Evolutionary conservation across 37 sponge, comb jelly and placozoan species (phyloP).

Genomic region (Eunapius fragilis): DNA sequence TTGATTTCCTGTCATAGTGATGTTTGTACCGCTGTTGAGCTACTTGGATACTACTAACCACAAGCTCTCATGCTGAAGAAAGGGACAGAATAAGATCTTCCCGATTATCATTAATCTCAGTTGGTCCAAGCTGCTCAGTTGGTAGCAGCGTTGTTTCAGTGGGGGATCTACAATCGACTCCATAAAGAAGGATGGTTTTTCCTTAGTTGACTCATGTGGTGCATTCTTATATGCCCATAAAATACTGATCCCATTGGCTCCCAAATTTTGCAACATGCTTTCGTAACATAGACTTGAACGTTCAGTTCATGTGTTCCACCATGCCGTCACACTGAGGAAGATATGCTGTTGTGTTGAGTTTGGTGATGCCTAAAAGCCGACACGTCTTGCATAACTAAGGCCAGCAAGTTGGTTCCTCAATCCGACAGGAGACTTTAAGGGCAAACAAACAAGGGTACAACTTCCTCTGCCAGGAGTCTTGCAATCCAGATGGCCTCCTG

Average conservation of each 20-base stretch:
- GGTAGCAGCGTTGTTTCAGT: slow-evolving; percentile 41
- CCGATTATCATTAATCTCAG: not conserved
- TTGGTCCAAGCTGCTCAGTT: not conserved
- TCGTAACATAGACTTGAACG: slow-evolving; percentile 24
- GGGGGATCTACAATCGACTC: slow-evolving; percentile 34
- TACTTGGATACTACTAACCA: not conserved
- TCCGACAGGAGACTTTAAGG: slow-evolving; percentile 54
- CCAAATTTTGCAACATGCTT: slow-evolving; percentile 28
- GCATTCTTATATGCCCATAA: slow-evolving; percentile 37
- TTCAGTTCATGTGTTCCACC: slow-evolving; percentile 32
- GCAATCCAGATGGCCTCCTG: slow-evolving; percentile 32
- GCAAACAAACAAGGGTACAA: slow-evolving; percentile 53
- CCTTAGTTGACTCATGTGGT: slow-evolving; percentile 46
- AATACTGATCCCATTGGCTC: slow-evolving; percentile 44
- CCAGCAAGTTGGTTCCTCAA: slow-evolving; percentile 43
- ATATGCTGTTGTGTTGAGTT: slow-evolving; percentile 44
- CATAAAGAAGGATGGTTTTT: slow-evolving; percentile 51
- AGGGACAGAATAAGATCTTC: slow-evolving; percentile 29
- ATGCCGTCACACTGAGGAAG: slow-evolving; percentile 45
- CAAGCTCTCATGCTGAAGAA: slow-evolving; percentile 20
- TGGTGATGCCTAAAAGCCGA: slow-evolving; percentile 17
- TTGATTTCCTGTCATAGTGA: slow-evolving; percentile 4
- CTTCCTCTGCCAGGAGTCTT: slow-evolving; percentile 29
- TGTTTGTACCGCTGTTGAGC: slow-evolving; percentile 9
- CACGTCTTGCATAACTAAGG: slow-evolving; percentile 37